Conservation (phyloP, 2,888 invertebrate genomes). For the Exephanes ischioxanthus region DNA sequence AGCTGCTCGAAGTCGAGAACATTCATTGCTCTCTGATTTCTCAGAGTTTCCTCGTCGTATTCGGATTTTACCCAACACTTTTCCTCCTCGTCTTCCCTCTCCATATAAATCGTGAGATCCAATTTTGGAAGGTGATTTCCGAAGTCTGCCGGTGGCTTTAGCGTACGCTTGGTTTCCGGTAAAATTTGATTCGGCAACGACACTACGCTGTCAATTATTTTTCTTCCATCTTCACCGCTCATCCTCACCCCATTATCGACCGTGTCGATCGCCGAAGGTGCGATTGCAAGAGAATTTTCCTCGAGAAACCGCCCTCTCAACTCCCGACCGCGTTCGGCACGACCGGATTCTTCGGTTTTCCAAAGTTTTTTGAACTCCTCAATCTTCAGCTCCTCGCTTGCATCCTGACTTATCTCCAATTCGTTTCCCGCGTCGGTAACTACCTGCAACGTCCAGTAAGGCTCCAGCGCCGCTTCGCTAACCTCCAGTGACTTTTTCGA, state of each 20-base stretch:
- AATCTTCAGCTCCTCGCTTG: slow-evolving; percentile 69
- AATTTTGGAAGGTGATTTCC: slow-evolving; percentile 57
- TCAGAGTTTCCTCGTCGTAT: slow-evolving; percentile 68
- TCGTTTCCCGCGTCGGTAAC: slow-evolving; percentile 66
- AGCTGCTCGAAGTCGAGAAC: slow-evolving; percentile 63
- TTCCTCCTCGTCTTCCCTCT: slow-evolving; percentile 67
- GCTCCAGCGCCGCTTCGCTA: slow-evolving; percentile 55
- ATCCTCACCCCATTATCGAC: background rate
- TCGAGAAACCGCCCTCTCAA: slow-evolving; percentile 70
- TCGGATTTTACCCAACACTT: slow-evolving; percentile 68
- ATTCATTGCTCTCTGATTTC: slow-evolving; percentile 64
- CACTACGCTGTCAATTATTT: background rate
- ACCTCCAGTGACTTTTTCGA: slow-evolving; percentile 17
- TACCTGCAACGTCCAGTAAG: slow-evolving; percentile 74
- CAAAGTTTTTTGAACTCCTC: slow-evolving; percentile 69
- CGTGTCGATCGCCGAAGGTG: slow-evolving; percentile 29
- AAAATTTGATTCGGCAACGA: slow-evolving; percentile 12
- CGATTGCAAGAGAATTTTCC: slow-evolving; percentile 34
- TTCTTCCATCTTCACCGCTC: background rate
- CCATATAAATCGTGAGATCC: slow-evolving; percentile 62
- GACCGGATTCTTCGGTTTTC: slow-evolving; percentile 68
- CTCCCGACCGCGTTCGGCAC: slow-evolving; percentile 70
- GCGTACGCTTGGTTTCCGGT: slow-evolving; percentile 36
- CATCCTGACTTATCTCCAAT: slow-evolving; percentile 70
- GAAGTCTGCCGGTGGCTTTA: slow-evolving; percentile 52